A percentile compares a stretch with the other conserved stretches of the same genome.
phyloP scores from a whole-genome alignment of 2,888 invertebrate species.

The Lycophotia porphyrea region DNA sequence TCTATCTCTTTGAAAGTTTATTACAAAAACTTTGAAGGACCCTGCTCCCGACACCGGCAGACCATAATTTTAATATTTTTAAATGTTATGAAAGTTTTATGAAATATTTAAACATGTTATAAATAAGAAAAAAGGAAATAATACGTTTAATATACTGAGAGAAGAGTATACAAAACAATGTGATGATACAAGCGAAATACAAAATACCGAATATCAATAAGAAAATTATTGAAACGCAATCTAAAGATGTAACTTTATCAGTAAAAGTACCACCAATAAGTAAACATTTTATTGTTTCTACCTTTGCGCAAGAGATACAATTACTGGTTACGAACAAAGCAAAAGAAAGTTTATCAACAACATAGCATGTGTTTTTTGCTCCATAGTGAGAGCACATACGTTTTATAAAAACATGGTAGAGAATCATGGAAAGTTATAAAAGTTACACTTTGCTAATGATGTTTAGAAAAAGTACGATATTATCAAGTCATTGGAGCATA shows the following conservation, averaged over 20 bases:
- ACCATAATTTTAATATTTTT: too few species aligned
- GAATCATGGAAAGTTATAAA: conserved; percentile 58
- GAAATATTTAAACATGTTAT: too few species aligned
- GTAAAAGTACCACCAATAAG: conserved; percentile 18
- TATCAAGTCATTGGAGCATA: conserved; percentile 31
- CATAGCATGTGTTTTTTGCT: conserved; percentile 51
- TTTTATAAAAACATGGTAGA: conserved; percentile 44
- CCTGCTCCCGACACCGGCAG: too few species aligned
- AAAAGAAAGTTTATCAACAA: conserved; percentile 59
- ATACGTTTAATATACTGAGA: too few species aligned
- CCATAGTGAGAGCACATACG: conserved; percentile 55
- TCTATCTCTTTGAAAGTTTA: too few species aligned
- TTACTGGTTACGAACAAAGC: conserved; percentile 56
- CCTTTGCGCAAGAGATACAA: conserved; percentile 39
- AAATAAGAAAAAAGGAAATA: too few species aligned
- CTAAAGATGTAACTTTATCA: conserved; percentile 8
- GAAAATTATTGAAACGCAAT: background rate
- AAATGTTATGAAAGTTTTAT: too few species aligned
- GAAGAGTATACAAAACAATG: background rate
- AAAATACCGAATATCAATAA: background rate
- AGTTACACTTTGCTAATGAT: conserved; percentile 52
- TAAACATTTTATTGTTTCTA: conserved; percentile 25
- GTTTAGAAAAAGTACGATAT: conserved; percentile 42
- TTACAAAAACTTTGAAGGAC: too few species aligned
- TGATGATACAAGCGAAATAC: background rate